Evolutionary conservation across 1,140 invertebrate species (phyloP).

Genomic region (Penaeus vannamei): DNA sequence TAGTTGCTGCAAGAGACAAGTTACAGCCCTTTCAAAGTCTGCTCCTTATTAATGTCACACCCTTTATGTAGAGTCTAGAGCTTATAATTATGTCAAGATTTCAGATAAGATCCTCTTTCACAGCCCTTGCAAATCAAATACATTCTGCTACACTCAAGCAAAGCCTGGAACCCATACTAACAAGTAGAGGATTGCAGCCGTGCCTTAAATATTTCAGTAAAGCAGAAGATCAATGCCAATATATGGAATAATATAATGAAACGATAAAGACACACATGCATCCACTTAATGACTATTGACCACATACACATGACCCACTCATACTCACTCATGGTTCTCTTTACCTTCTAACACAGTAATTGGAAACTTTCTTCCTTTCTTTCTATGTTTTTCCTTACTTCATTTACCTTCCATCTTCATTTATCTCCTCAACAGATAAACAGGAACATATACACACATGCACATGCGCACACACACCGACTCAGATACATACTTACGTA

Average conservation of each 20-base stretch:
- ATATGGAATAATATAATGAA: not conserved
- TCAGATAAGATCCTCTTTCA: not conserved
- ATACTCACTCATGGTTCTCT: no score
- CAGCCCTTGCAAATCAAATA: slow-evolving; percentile 19
- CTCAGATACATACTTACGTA: no score
- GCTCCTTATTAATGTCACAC: slow-evolving; percentile 41
- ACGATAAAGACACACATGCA: no score
- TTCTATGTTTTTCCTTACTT: no score
- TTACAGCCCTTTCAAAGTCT: slow-evolving; percentile 64
- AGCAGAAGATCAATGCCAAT: slow-evolving; percentile 34
- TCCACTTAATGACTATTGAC: no score
- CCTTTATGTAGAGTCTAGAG: slow-evolving; percentile 14
- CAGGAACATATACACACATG: no score
- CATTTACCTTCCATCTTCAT: no score
- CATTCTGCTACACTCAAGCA: slow-evolving; percentile 40
- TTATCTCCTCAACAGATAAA: no score
- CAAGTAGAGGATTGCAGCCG: slow-evolving; percentile 41
- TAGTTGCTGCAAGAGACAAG: slow-evolving; percentile 73
- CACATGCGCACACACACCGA: no score
- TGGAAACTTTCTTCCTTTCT: no score
- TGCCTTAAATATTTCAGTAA: slow-evolving; percentile 31
- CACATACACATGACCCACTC: no score
- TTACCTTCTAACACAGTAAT: no score
- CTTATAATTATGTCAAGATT: slow-evolving; percentile 18
- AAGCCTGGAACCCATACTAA: slow-evolving; percentile 39